Base-by-base conservation (phyloP, 1,140 invertebrate genomes). In the Drosophila eugracilis region DNA sequence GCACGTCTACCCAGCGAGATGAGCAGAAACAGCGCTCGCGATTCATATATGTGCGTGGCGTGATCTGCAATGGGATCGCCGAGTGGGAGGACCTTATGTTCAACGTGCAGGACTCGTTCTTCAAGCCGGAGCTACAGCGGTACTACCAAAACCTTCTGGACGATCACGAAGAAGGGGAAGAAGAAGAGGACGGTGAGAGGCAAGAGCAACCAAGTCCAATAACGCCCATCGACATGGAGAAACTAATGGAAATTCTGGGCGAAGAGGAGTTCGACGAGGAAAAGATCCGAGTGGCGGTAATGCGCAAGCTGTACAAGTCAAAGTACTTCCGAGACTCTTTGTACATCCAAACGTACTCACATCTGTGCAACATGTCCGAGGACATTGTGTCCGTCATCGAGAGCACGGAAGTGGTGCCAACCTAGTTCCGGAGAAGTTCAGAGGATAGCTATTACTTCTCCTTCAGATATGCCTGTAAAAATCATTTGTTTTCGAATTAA, bases 371-470 rank as follows among this genome's bases (percentile, higher is more conserved):
- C 41, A 69, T 90, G 45, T 57, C 71, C 1, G 89, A 91, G 41
- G 67, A 88, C 19, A 81, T 91, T 49, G 84, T 84, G n/a, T 88
- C 89, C 5, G 74, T 91, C 10, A 91, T 91, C 12, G 89, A 91
- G 30, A 90, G 85, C 60, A 85, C 85, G 0, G 69, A 74, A 5
- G 45, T 70, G 15, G 73, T 74, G 22, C 49, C 62, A 0, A 63
- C 49, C n/a, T 84, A 49, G 58, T 21, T n/a, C 1, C 2, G 2
- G 3, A 6, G 5, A 12, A 0, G 4, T 10, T 10, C n/a, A n/a
- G 3, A 3, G 12, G 3, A 24, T 0, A 2, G 10, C 12, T 15
- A 15, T 0, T 4, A 45, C 1, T 3, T 15, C 10, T 9, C 21
- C 28, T 45, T 17, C 14, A 28, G 5, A 45, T 26, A 12, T 9